phyloP scores from a whole-genome alignment of 2,888 invertebrate genomes.

The Eupithecia vulgata region DNA sequence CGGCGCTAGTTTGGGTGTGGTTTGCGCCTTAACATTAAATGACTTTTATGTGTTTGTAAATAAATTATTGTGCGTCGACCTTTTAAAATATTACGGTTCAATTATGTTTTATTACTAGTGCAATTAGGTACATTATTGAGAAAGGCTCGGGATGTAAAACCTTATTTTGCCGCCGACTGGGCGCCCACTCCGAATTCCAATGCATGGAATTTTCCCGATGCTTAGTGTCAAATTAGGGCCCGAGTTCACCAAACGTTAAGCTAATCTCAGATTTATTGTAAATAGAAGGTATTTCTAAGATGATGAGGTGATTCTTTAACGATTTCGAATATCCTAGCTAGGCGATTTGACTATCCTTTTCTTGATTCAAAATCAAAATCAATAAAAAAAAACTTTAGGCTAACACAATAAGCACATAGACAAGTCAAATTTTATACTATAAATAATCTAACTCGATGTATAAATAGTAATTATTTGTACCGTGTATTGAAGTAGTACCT shows the following conservation, averaged over 20 bases:
- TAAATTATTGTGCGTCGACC: neutral
- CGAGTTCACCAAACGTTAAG: neutral
- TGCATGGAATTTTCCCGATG: conserved; percentile 1
- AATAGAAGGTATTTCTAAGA: neutral
- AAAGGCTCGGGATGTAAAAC: conserved; percentile 9
- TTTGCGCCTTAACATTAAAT: neutral
- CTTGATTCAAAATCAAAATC: too few relatives aligned
- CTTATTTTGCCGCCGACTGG: conserved; percentile 9
- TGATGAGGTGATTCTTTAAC: neutral
- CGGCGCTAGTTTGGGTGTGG: too few relatives aligned
- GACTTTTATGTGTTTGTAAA: neutral
- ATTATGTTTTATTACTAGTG: neutral
- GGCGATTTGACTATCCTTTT: too few relatives aligned
- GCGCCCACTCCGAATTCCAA: neutral
- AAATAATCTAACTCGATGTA: too few relatives aligned
- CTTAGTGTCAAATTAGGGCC: neutral
- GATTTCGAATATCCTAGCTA: neutral
- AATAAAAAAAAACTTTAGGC: too few relatives aligned
- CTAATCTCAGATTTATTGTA: neutral
- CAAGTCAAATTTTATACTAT: too few relatives aligned
- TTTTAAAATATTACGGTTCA: neutral
- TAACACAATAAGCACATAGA: too few relatives aligned
- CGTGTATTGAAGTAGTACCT: neutral
- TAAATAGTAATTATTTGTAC: too few relatives aligned
- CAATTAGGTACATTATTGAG: neutral